phyloP scores from a whole-genome alignment of 2,797 vertebrate species.

The Ctenopoma kingsleyae region DNA sequence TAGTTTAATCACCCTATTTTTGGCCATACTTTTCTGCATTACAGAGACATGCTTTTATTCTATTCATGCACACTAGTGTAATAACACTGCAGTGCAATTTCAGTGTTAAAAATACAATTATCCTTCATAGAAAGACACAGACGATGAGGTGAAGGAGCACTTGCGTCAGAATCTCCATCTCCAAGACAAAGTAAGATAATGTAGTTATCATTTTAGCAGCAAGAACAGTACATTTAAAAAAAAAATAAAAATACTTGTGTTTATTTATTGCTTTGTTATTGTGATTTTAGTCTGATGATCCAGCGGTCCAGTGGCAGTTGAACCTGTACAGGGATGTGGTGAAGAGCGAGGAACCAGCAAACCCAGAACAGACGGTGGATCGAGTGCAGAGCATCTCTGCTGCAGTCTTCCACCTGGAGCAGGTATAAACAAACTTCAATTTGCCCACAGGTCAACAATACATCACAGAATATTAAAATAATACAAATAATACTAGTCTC shows the following conservation, averaged over 20 bases:
- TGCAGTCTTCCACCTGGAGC: slow-evolving; percentile 95
- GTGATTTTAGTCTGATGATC: slow-evolving; percentile 90
- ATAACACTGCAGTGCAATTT: neutral
- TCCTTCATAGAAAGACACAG: slow-evolving; percentile 92
- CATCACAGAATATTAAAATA: neutral
- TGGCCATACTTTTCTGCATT: neutral
- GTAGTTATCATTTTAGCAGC: neutral
- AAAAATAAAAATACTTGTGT: too few relatives aligned
- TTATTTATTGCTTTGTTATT: slow-evolving; percentile 4
- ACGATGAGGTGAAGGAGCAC: slow-evolving; percentile 96
- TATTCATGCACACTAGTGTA: neutral
- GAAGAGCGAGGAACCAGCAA: slow-evolving; percentile 87
- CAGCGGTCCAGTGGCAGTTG: slow-evolving; percentile 96
- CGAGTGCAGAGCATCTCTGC: slow-evolving; percentile 96
- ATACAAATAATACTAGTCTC: too few relatives aligned
- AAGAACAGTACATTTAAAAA: neutral
- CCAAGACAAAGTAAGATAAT: slow-evolving; percentile 91
- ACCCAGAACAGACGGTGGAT: slow-evolving; percentile 90
- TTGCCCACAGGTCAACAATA: neutral
- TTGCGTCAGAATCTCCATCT: slow-evolving; percentile 94
- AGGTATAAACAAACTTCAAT: slow-evolving; percentile 80
- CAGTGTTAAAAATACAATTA: slow-evolving; percentile 12
- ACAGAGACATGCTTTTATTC: neutral
- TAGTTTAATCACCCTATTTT: neutral
- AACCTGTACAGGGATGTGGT: slow-evolving; percentile 94